Evolutionary conservation across 2,113 vertebrate species (phyloP).

Genomic region (Thunnus maccoyii): DNA sequence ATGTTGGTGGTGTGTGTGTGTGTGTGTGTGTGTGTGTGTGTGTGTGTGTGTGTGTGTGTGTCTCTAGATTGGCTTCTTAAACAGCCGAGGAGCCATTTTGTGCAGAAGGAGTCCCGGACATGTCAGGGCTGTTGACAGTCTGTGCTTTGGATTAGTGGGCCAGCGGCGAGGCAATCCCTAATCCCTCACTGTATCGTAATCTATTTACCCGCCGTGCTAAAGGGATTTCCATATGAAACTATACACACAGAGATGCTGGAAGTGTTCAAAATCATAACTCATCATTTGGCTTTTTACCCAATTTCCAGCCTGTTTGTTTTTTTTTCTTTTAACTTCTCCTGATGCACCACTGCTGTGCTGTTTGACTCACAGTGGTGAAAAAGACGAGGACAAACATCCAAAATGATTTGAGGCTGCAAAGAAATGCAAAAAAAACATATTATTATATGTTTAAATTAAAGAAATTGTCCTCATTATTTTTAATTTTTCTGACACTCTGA

Average conservation of each 20-base stretch:
- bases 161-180: constrained; percentile 89
- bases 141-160: constrained; percentile 90
- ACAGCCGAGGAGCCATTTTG: constrained; percentile 71
- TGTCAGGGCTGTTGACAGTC: constrained; percentile 90
- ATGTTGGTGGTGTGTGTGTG: constrained; percentile 32
- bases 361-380: not conserved
- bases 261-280: constrained; percentile 80
- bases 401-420: too few relatives aligned
- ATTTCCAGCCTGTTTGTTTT: constrained; percentile 26
- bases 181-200: constrained; percentile 91
- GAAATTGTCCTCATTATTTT: too few relatives aligned
- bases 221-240: constrained; percentile 90
- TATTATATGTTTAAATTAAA: too few relatives aligned
- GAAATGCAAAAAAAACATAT: too few relatives aligned
- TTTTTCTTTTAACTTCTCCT: not conserved
- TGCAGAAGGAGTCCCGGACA: constrained; percentile 89
- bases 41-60: constrained; percentile 29
- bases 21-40: not conserved
- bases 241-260: constrained; percentile 83
- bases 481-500: too few relatives aligned
- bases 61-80: constrained; percentile 67
- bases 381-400: too few relatives aligned
- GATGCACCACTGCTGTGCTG: not conserved
- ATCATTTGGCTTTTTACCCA: constrained; percentile 52
- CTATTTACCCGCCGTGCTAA: constrained; percentile 91